Percentiles rank a stretch among this genome's conserved stretches.
Conservation (phyloP, 2,888 invertebrate species). For the Diarsia brunnea region DNA sequence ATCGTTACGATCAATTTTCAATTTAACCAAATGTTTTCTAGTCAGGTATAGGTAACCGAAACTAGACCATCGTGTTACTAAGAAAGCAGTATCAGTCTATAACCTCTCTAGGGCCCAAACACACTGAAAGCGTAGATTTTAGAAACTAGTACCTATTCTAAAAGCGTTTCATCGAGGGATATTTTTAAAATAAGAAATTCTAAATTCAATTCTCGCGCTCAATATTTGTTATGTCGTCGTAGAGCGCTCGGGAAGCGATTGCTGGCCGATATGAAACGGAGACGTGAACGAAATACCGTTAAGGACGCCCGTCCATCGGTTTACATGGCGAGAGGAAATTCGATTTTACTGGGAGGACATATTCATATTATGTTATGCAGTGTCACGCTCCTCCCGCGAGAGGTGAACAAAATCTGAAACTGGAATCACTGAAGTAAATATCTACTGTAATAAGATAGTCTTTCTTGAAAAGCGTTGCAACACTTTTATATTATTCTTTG, state of each 20-base stretch:
- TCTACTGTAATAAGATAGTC: conserved; percentile 32
- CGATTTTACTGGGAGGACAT: conserved; percentile 60
- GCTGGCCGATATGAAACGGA: conserved; percentile 75
- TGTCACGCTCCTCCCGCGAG: conserved; percentile 57
- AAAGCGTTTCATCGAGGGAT: conserved; percentile 56
- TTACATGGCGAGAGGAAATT: conserved; percentile 55
- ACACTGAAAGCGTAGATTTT: conserved; percentile 35
- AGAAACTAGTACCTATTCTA: conserved; percentile 39
- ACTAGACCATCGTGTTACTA: conserved; percentile 8
- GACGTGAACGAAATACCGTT: conserved; percentile 76
- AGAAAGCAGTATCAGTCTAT: conserved; percentile 15
- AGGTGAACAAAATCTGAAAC: conserved; percentile 53
- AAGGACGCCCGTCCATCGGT: conserved; percentile 58
- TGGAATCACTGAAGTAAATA: conserved; percentile 55
- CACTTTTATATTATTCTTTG: background rate
- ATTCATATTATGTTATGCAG: conserved; percentile 63
- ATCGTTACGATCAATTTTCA: conserved; percentile 16
- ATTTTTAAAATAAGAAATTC: conserved; percentile 75
- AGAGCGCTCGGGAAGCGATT: conserved; percentile 71
- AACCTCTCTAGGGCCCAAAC: conserved; percentile 10
- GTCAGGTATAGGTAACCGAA: background rate
- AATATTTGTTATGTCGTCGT: conserved; percentile 78
- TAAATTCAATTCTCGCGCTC: conserved; percentile 78
- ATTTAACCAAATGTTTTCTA: conserved; percentile 16
- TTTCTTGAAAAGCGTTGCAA: conserved; percentile 8